Conservation (phyloP, 2,888 invertebrate genomes). For the Cantharis rufa region DNA sequence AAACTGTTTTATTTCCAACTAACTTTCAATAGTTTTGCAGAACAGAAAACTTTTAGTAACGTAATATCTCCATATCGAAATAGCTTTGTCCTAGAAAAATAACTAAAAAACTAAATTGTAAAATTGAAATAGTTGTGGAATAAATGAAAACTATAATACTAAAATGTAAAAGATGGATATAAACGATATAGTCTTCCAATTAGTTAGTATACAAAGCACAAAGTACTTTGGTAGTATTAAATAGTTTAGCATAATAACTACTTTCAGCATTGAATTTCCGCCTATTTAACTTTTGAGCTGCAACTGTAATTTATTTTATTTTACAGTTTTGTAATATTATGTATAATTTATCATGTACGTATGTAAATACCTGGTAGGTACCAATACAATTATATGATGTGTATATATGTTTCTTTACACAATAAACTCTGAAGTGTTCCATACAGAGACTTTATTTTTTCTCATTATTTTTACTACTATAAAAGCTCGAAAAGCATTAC, state of each 20-base stretch:
- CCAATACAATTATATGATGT: not conserved
- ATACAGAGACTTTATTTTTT: too few relatives aligned
- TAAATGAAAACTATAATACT: not conserved
- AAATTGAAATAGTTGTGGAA: too few relatives aligned
- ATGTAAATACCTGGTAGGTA: not conserved
- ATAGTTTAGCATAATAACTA: not conserved
- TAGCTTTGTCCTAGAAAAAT: too few relatives aligned
- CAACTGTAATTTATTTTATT: not conserved
- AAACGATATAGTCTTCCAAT: not conserved
- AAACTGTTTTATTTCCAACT: too few relatives aligned
- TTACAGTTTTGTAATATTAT: not conserved
- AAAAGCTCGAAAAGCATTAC: not conserved
- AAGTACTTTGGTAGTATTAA: not conserved
- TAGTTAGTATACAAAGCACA: not conserved
- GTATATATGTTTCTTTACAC: not conserved
- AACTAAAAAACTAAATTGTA: too few relatives aligned
- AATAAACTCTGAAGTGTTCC: too few relatives aligned
- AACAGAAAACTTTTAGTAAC: too few relatives aligned
- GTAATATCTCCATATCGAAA: too few relatives aligned
- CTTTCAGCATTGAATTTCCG: not conserved
- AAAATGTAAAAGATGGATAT: not conserved
- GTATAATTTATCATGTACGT: not conserved
- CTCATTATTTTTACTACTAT: not conserved
- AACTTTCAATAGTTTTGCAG: too few relatives aligned
- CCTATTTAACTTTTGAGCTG: not conserved